Evolutionary conservation across 2,797 vertebrate species (phyloP), one percentile per base, ranked within the genome.

Genomic region (Enteromius afrohamiltoni): DNA sequence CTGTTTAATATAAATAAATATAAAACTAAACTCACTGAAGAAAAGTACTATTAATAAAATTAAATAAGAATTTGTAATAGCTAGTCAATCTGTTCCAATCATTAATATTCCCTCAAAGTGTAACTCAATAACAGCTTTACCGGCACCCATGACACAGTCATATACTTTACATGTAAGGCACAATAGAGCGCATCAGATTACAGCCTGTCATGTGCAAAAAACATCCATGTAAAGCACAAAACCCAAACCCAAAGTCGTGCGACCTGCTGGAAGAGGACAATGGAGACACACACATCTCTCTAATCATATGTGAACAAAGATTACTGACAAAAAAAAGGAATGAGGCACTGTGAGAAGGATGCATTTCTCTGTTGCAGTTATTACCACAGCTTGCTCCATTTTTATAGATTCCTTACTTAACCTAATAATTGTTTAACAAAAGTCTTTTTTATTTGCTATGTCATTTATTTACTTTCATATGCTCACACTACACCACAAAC

Each of bases 151-250:
- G 45, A 69, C 64, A 78, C 70, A 76, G 37, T 47, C 42, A 71
- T 76, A 76, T 80, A 82, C 21, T 84, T 79, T 69, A 85, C 64
- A 84, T 49, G 58, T 17, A 55, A n/a, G 29, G 37, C 29, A 85
- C 79, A 77, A 69, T 68, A 65, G 53, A 55, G 55, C 26, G 49
- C 64, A 78, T 75, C 71, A 75, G 71, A 76, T 82, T 76, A 76
- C 60, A 75, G 45, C 47, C 47, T 37, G 49, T 34, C 26, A 79
- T 80, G 34, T 78, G 58, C 29, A 62, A 40, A 64, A 10, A 47
- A 21, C 47, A 69, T 58, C 47, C 23, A 83, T 68, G 62, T 55
- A 69, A 34, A 77, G 53, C 14, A 62, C 42, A 70, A 26, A 84
- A 21, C 49, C 34, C 17, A 58, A 51, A 23, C 64, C 26, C 40